Evolutionary conservation across 2,113 vertebrate species (phyloP).

Genomic region (Perca flavescens): DNA sequence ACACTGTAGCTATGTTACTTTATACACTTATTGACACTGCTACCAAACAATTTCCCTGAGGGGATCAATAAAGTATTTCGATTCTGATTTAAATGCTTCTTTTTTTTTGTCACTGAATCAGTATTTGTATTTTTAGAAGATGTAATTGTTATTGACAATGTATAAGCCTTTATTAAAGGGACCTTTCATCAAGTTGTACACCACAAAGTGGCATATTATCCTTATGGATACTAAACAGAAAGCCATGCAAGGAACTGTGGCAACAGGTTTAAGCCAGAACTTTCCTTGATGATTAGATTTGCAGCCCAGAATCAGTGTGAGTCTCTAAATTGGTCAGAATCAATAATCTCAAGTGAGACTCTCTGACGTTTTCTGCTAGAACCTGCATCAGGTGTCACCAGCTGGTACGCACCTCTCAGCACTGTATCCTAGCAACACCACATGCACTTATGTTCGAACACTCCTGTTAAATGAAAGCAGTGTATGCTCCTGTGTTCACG

Average conservation of each 20-base stretch:
- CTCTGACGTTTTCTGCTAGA: not conserved
- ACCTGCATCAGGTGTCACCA: constrained; percentile 1
- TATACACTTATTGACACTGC: too few relatives aligned
- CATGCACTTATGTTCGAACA: fast-evolving
- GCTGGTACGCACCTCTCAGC: not conserved
- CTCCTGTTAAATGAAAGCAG: constrained; percentile 9
- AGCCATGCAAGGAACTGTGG: not conserved
- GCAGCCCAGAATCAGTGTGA: not conserved
- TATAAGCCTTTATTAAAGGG: not conserved
- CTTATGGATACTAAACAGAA: not conserved
- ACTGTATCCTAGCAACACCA: constrained; percentile 50
- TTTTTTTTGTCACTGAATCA: too few relatives aligned
- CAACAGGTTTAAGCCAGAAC: not conserved
- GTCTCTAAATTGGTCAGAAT: not conserved
- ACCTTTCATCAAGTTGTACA: not conserved
- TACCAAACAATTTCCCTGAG: too few relatives aligned
- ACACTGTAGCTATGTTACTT: too few relatives aligned
- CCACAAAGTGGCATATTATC: not conserved
- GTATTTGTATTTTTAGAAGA: not conserved
- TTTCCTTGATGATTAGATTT: constrained; percentile 2
- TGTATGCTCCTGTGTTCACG: constrained; percentile 9
- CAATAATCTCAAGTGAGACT: not conserved
- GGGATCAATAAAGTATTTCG: too few relatives aligned
- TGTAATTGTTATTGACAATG: not conserved
- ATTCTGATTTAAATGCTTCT: too few relatives aligned